Evolutionary conservation across 1,140 invertebrate species (phyloP).

Genomic region (Neodiprion fabricii): DNA sequence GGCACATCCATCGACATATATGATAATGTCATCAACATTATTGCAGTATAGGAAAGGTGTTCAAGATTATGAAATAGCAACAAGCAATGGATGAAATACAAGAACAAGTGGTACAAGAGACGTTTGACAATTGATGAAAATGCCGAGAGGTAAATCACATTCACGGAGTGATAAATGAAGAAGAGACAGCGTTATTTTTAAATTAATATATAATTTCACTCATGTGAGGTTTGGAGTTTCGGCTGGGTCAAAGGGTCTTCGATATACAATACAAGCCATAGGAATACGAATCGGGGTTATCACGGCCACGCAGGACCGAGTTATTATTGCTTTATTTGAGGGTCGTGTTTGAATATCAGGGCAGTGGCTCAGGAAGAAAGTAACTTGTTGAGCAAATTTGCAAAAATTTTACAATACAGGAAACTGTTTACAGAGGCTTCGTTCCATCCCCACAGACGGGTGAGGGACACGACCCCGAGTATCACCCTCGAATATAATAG

Average conservation of each 20-base stretch:
- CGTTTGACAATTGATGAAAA: too few species aligned
- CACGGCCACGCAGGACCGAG: slow-evolving; percentile 39
- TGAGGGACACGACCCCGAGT: slow-evolving; percentile 17
- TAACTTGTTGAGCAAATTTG: slow-evolving; percentile 40
- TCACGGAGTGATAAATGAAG: slow-evolving; percentile 21
- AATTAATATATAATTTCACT: slow-evolving; percentile 63
- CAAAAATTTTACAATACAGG: slow-evolving; percentile 25
- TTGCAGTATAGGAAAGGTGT: too few species aligned
- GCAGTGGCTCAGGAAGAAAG: slow-evolving; percentile 27
- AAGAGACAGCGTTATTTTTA: slow-evolving; percentile 52
- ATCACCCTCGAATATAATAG: slow-evolving; percentile 25
- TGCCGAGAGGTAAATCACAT: too few species aligned
- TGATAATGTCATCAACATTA: too few species aligned
- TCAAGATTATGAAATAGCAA: too few species aligned
- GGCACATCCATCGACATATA: too few species aligned
- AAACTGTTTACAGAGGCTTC: not conserved
- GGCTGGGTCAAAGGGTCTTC: slow-evolving; percentile 48
- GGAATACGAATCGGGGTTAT: slow-evolving; percentile 53
- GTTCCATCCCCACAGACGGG: slow-evolving; percentile 23
- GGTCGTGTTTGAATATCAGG: slow-evolving; percentile 32
- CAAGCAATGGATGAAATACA: too few species aligned
- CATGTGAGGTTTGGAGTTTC: slow-evolving; percentile 46
- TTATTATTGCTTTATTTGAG: slow-evolving; percentile 48
- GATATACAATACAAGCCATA: slow-evolving; percentile 62
- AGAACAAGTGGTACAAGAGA: too few species aligned